These are phyloP conservation scores for Idaea dimidiata DNA, from an alignment of 2,888 invertebrate species.

Conservation along the genomic window DNA sequence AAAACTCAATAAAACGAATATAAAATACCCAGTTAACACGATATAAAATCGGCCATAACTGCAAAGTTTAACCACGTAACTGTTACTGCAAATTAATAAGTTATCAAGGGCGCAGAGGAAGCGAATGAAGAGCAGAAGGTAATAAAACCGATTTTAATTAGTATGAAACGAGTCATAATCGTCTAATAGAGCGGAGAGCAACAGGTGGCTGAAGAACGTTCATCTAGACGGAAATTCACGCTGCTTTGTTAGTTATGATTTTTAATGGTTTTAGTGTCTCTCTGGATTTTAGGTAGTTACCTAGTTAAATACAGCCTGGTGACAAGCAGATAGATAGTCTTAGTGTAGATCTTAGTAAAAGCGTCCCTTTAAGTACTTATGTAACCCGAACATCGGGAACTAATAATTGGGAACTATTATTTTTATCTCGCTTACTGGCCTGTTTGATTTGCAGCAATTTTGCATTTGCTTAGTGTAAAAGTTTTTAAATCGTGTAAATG, in stretches of 20 bases:
- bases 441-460: no score
- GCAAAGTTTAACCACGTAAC: background rate
- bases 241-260: background rate
- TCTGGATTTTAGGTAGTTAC: background rate
- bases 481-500: no score
- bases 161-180: slow-evolving; percentile 8
- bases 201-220: background rate
- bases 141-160: slow-evolving; percentile 23
- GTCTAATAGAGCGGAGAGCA: slow-evolving; percentile 2
- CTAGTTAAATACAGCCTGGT: no score
- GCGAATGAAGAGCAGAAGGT: slow-evolving; percentile 1
- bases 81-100: slow-evolving; percentile 1
- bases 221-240: background rate
- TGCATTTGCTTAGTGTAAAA: no score
- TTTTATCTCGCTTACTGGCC: no score
- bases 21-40: background rate
- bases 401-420: background rate
- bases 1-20: background rate
- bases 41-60: background rate
- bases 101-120: background rate
- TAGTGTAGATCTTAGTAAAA: no score
- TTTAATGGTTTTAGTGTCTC: background rate
- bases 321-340: no score
- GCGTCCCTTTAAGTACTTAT: no score
- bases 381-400: background rate